These are phyloP conservation scores for Eumacrocentrus americanus DNA, from an alignment of 2,888 invertebrate genomes.

Conservation along the genomic window DNA sequence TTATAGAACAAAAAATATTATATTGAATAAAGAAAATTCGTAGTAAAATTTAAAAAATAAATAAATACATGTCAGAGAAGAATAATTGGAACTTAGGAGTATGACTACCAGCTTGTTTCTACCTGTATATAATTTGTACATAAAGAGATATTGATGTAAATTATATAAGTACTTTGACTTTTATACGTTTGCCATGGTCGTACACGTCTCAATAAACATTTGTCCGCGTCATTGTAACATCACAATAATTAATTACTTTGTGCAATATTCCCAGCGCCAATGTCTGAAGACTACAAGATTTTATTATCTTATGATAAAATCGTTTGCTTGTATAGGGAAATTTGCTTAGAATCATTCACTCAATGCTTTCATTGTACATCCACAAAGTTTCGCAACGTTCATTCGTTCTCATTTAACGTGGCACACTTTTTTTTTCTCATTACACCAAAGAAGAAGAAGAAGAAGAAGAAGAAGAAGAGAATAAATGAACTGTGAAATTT, in stretches of 20 bases:
- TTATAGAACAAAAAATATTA: neutral
- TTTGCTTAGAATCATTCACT: neutral
- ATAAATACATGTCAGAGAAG: slow-evolving; percentile 31
- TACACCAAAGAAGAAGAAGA: slow-evolving; percentile 1
- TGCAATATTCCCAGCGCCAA: neutral
- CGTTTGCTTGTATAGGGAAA: neutral
- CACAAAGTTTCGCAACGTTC: slow-evolving; percentile 19
- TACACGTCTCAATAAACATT: slow-evolving; percentile 23
- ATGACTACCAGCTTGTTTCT: slow-evolving; percentile 39
- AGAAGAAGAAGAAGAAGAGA: neutral
- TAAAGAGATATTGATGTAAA: slow-evolving; percentile 45
- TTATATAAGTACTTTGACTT: slow-evolving; percentile 35
- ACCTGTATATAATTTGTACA: slow-evolving; percentile 52
- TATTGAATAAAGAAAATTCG: neutral
- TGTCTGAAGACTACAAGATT: neutral
- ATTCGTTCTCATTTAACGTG: neutral
- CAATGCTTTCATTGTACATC: slow-evolving; percentile 3
- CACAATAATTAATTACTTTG: neutral
- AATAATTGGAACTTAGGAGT: slow-evolving; percentile 26
- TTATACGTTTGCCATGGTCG: slow-evolving; percentile 30
- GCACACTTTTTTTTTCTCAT: slow-evolving; percentile 4
- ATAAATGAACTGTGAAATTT: neutral
- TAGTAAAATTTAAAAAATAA: neutral
- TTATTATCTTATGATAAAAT: neutral
- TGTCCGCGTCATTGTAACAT: neutral